Evolutionary conservation across 2,888 invertebrate species (phyloP).

Genomic region (Diarsia brunnea): DNA sequence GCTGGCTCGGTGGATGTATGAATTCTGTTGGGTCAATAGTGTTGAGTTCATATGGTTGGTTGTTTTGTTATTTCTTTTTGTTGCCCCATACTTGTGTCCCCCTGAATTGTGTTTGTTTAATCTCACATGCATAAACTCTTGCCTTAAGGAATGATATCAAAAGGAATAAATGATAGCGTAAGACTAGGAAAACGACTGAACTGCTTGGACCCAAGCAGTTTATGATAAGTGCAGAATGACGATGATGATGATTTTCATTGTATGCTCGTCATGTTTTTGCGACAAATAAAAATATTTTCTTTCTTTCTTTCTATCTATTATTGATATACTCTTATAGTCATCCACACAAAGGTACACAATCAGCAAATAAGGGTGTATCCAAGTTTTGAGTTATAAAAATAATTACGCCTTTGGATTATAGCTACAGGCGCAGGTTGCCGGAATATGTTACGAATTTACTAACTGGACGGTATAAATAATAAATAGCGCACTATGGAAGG

Average conservation of each 20-base stretch:
- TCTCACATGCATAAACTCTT: background rate
- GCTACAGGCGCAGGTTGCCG: background rate
- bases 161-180: background rate
- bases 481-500: conserved; percentile 9
- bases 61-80: background rate
- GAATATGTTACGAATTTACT: conserved; percentile 11
- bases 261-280: no score
- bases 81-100: background rate
- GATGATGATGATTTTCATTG: no score
- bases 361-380: background rate
- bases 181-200: no score
- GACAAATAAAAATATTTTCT: no score
- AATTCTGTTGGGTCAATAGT: conserved; percentile 3
- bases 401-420: background rate
- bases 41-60: background rate
- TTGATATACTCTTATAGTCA: no score
- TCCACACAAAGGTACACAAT: background rate
- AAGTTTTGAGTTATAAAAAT: background rate
- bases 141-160: background rate
- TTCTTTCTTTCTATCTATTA: no score
- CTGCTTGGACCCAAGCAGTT: no score
- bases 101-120: background rate
- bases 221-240: no score
- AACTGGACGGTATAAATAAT: conserved; percentile 7
- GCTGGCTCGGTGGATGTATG: background rate